These are phyloP conservation scores for Spodoptera picta DNA, from an alignment of 2,888 invertebrate genomes.

Conservation along the genomic window DNA sequence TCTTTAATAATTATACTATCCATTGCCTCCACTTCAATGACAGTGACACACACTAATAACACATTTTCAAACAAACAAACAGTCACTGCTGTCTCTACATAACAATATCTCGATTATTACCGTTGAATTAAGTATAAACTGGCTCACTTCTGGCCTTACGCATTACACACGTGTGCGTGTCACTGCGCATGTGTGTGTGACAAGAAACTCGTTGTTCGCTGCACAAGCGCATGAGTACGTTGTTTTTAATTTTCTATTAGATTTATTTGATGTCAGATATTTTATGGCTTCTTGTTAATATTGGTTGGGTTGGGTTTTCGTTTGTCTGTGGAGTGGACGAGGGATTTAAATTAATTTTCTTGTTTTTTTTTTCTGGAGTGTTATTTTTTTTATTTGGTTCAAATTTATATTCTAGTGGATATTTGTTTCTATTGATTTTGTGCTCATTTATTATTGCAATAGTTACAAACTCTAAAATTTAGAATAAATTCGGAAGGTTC, in stretches of 20 bases:
- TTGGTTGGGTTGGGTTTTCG: constrained; percentile 35
- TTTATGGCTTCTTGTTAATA: constrained; percentile 51
- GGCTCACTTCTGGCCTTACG: constrained; percentile 85
- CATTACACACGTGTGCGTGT: constrained; percentile 72
- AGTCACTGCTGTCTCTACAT: constrained; percentile 72
- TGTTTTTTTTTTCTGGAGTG: neutral
- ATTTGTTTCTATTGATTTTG: no score
- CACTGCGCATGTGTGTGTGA: constrained; percentile 52
- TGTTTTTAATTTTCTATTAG: constrained; percentile 59
- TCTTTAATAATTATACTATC: no score
- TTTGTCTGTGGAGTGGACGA: constrained; percentile 14
- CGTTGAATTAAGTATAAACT: constrained; percentile 86
- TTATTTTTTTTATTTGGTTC: neutral
- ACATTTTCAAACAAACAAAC: constrained; percentile 22
- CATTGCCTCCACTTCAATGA: neutral
- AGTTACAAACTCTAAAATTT: no score
- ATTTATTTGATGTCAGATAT: constrained; percentile 58
- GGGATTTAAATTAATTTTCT: constrained; percentile 30
- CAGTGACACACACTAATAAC: neutral
- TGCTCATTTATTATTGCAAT: no score
- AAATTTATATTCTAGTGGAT: no score
- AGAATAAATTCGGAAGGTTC: no score
- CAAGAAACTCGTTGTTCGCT: constrained; percentile 60
- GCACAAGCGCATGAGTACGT: constrained; percentile 47
- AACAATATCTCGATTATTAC: constrained; percentile 84